Conservation (phyloP, 2,113 vertebrate genomes). For the Malurus cyaneus region DNA sequence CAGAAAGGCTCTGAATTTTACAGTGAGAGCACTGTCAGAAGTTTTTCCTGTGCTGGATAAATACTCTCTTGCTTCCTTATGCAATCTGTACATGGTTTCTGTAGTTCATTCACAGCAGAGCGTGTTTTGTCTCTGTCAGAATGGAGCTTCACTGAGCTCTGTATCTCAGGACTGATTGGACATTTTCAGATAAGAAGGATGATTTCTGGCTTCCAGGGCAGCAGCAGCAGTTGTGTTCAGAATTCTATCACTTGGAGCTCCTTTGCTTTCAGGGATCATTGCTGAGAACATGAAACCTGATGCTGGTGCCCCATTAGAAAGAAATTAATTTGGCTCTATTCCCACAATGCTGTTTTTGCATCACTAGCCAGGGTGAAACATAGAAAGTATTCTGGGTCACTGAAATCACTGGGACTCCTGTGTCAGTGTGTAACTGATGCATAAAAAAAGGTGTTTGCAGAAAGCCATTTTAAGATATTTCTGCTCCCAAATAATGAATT, state of each 20-base stretch:
- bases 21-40: background rate
- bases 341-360: background rate
- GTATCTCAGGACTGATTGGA: background rate
- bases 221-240: background rate
- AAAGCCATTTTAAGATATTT: background rate
- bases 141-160: background rate
- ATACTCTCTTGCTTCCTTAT: background rate
- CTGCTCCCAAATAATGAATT: background rate
- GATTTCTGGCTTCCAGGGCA: background rate
- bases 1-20: background rate
- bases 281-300: background rate
- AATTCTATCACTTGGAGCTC: background rate
- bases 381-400: background rate
- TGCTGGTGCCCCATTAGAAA: background rate
- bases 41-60: background rate
- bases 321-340: background rate
- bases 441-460: background rate
- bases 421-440: background rate
- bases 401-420: background rate
- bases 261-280: background rate
- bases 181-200: background rate
- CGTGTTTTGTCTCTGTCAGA: background rate
- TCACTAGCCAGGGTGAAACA: background rate
- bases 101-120: background rate
- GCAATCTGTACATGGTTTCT: background rate